These are phyloP conservation scores for Drosophila pseudoananassae DNA, from an alignment of 1,140 invertebrate genomes.

Conservation along the genomic window DNA sequence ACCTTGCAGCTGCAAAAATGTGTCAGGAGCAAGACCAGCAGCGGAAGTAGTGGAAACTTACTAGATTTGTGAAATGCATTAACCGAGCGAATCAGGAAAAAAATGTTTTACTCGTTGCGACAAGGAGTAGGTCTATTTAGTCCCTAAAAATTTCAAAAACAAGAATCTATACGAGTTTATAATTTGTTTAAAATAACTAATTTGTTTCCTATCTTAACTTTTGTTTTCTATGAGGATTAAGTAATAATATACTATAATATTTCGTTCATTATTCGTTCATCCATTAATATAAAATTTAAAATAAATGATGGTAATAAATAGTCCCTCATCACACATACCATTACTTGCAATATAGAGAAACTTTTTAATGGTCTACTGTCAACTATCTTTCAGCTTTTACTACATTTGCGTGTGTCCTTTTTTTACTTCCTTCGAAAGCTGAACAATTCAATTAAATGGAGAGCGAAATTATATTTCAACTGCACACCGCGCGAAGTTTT, in stretches of 20 bases:
- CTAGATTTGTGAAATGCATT: constrained; percentile 58
- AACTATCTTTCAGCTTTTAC: constrained; percentile 7
- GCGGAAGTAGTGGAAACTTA: constrained; percentile 33
- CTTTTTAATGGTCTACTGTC: constrained; percentile 17
- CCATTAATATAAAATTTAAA: neutral
- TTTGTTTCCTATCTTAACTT: no score
- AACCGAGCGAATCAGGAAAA: constrained; percentile 29
- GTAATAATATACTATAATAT: no score
- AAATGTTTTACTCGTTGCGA: constrained; percentile 1
- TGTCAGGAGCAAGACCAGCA: constrained; percentile 12
- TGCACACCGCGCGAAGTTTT: constrained; percentile 44
- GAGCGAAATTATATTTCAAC: constrained; percentile 56
- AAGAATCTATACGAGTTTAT: no score
- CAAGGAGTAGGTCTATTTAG: no score
- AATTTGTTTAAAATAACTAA: no score
- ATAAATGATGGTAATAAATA: neutral
- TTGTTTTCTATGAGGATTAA: no score
- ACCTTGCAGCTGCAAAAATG: constrained; percentile 11
- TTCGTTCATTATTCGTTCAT: no score
- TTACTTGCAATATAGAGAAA: neutral
- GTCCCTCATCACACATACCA: neutral
- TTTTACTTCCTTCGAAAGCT: constrained; percentile 25
- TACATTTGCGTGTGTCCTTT: neutral
- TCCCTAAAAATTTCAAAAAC: no score
- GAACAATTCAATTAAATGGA: constrained; percentile 69